These are phyloP conservation scores for Lamproptera curius DNA, from an alignment of 2,888 invertebrate genomes.

Conservation along the genomic window DNA sequence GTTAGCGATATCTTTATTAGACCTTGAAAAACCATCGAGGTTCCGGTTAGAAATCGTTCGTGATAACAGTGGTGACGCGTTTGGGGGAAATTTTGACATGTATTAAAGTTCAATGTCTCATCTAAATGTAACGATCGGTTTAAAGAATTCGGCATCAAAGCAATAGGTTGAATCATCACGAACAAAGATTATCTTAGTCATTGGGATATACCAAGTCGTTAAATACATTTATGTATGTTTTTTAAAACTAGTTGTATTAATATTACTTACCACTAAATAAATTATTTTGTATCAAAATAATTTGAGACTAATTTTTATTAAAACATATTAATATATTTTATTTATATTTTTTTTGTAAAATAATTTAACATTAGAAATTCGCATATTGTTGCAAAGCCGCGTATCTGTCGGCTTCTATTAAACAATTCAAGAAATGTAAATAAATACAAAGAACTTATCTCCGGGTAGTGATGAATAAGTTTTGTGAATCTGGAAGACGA, in stretches of 20 bases:
- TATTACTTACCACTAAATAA: background rate
- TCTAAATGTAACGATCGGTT: background rate
- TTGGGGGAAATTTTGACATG: constrained; percentile 10
- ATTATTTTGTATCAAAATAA: background rate
- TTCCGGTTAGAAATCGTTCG: constrained; percentile 17
- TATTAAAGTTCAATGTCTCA: constrained; percentile 9
- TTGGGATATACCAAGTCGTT: background rate
- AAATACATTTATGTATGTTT: background rate
- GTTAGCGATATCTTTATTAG: constrained; percentile 1
- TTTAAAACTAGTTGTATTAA: background rate
- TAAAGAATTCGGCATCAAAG: background rate
- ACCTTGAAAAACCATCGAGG: constrained; percentile 10
- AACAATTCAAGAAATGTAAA: background rate
- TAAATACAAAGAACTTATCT: no score
- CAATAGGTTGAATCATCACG: background rate
- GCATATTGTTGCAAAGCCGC: background rate
- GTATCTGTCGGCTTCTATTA: no score
- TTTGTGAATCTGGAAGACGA: no score
- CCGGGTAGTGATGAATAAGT: no score
- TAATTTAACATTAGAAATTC: background rate
- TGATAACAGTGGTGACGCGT: constrained; percentile 4
- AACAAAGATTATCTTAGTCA: background rate
- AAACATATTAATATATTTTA: background rate
- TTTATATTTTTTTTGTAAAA: background rate
- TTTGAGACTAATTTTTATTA: background rate